These are phyloP conservation scores for Coracopsis vasa DNA, from an alignment of 2,113 vertebrate genomes.

Conservation along the genomic window DNA sequence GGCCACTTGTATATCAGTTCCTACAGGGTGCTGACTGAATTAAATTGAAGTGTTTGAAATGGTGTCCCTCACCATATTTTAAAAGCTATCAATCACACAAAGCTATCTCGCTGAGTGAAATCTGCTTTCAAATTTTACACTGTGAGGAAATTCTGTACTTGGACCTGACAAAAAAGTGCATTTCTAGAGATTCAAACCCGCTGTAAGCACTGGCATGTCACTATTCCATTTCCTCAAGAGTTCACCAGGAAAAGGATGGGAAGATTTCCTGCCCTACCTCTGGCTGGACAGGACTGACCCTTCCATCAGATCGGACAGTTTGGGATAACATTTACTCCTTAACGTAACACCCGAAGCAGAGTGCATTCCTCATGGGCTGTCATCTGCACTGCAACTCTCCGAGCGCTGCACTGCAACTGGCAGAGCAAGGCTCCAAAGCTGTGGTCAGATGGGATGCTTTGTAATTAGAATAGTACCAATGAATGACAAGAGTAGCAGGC, in stretches of 20 bases:
- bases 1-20: neutral
- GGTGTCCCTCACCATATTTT: neutral
- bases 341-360: neutral
- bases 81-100: neutral
- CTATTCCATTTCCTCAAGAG: neutral
- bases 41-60: neutral
- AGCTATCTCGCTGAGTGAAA: neutral
- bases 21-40: slow-evolving; percentile 16
- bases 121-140: neutral
- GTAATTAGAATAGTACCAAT: neutral
- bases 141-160: slow-evolving; percentile 26
- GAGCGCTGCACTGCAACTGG: neutral
- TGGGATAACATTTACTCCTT: neutral
- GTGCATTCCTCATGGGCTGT: accelerated
- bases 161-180: neutral
- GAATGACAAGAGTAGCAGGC: neutral
- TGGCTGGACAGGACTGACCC: neutral
- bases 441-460: neutral
- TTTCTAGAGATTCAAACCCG: neutral
- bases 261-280: neutral
- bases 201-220: neutral
- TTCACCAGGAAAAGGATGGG: neutral
- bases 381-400: neutral
- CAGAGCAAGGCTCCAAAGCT: neutral
- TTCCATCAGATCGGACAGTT: neutral